These are phyloP conservation scores for Noctilio leporinus DNA, from an alignment of 2,113 vertebrate genomes.

Conservation along the genomic window DNA sequence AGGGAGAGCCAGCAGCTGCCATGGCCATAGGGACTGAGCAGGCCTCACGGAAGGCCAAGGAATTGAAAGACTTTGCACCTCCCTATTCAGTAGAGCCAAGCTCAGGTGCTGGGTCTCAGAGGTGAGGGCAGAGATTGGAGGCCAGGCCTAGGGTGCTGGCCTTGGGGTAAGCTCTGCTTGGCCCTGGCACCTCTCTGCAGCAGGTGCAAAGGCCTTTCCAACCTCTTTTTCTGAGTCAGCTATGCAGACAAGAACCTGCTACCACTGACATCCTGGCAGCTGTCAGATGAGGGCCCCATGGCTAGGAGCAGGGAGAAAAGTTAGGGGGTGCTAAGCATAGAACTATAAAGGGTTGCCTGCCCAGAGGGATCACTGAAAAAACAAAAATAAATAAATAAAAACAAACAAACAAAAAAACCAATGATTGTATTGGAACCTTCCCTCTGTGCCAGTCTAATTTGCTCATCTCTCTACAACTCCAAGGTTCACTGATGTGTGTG, in stretches of 20 bases:
- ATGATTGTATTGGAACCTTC: not conserved
- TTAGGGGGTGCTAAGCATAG: not conserved
- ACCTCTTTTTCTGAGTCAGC: not conserved
- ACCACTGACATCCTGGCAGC: conserved; percentile 25
- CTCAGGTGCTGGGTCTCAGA: not conserved
- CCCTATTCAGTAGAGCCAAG: not conserved
- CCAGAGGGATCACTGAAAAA: not conserved
- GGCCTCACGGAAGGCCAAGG: not conserved
- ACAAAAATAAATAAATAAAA: too few species aligned
- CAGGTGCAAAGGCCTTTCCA: not conserved
- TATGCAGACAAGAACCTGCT: not conserved
- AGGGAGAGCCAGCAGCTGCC: not conserved
- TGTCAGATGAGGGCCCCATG: conserved; percentile 25
- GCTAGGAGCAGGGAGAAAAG: not conserved
- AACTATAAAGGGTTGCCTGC: not conserved
- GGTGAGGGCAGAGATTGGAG: not conserved
- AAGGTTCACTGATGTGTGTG: not conserved
- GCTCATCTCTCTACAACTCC: not conserved
- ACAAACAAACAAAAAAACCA: too few species aligned
- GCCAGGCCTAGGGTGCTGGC: not conserved
- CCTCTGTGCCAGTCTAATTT: not conserved
- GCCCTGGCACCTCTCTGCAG: not conserved
- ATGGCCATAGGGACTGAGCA: not conserved
- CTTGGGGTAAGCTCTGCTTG: not conserved
- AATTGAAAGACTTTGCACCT: not conserved